Base-by-base conservation (phyloP, 2,797 vertebrate species). In the Sebastes steindachneri region DNA sequence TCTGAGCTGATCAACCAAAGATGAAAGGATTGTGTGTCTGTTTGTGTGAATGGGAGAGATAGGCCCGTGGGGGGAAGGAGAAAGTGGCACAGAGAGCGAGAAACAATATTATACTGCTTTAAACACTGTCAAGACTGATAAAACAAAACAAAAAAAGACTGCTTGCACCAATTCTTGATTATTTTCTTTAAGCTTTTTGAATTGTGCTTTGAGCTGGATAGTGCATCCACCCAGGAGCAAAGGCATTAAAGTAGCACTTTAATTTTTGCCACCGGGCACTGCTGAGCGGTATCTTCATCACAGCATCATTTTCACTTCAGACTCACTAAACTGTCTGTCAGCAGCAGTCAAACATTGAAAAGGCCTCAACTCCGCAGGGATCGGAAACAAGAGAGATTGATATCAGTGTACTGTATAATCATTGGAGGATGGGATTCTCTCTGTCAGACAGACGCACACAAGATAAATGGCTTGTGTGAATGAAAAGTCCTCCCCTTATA, bases 391-490 rank as follows among this genome's bases (percentile, higher is more conserved):
- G 79, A 84, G 80, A 80, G 83, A 89, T 86, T 80, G 73, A 78
- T 92, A 90, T 91, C 89, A 55, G 82, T 79, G 82, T 73, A 55
- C 73, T 73, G 75, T 81, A 70, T 86, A 86, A 89, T 86, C 86
- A 87, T 79, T 80, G 88, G 75, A 75, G 84, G 80, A 76, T 75
- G 71, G 73, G 82, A 83, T 37, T 53, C 58, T 60, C 78, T 60
- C 83, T 88, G 75, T 90, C 87, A 87, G 33, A 84, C 73, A 68
- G 73, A 83, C 35, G 59, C 33, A 65, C 73, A 23, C 82, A 83
- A 90, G 88, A 94, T 84, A 86, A 92, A 93, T 93, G 88, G 79
- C 74, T 60, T 67, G 62, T 79, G 73, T 90, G 86, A 90, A 78
- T 82, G 76, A 84, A 81, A 86, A 85, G 72, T 89, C 86, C 75